phyloP scores from a whole-genome alignment of 2,797 vertebrate species.

The Phoebastria nigripes region DNA sequence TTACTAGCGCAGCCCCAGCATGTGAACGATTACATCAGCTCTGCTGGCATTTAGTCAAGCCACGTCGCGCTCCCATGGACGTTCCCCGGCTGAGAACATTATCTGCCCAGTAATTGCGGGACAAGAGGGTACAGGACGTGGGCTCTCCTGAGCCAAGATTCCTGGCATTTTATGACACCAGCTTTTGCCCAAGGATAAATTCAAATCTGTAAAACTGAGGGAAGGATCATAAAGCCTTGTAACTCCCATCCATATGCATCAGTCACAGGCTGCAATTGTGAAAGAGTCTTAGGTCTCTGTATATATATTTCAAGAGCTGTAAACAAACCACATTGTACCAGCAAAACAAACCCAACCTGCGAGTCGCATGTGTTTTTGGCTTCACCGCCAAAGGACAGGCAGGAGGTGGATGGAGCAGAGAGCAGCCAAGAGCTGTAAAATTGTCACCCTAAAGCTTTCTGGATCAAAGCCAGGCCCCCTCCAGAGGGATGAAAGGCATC shows the following conservation, averaged over 20 bases:
- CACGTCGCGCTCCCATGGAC: background rate
- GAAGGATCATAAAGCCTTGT: background rate
- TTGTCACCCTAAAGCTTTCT: background rate
- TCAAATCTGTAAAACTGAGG: background rate
- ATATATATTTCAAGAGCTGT: background rate
- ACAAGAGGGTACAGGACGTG: background rate
- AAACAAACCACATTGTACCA: background rate
- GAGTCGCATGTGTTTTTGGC: fast-evolving
- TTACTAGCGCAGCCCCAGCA: background rate
- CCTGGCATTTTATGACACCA: background rate
- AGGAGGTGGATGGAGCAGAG: background rate
- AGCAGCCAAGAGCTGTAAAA: background rate
- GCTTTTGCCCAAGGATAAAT: background rate
- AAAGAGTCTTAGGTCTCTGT: background rate
- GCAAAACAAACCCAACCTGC: background rate
- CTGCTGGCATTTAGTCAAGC: background rate
- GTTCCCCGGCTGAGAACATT: background rate
- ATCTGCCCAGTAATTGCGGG: background rate
- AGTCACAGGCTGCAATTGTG: background rate
- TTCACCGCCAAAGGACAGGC: background rate
- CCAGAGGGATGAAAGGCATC: background rate
- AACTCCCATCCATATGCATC: background rate
- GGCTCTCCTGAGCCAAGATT: background rate
- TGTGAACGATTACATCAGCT: background rate
- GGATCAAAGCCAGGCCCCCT: background rate